phyloP scores from a whole-genome alignment of 2,888 invertebrate genomes.

The Hanleya hanleyi region DNA sequence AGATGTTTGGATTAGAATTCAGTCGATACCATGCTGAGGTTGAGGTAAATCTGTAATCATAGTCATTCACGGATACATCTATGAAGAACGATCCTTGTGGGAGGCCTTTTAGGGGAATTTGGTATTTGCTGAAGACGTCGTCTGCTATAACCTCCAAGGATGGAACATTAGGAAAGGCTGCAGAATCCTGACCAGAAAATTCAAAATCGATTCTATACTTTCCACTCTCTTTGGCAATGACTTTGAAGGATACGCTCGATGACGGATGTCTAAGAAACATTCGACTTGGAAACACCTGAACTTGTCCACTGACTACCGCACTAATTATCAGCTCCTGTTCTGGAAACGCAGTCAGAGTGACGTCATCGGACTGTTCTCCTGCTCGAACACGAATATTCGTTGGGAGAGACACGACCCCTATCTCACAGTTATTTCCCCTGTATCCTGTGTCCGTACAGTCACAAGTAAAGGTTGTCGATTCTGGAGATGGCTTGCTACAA shows the following conservation, averaged over 20 bases:
- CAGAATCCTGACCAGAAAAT: background rate
- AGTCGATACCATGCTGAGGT: constrained; percentile 5
- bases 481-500: background rate
- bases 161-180: background rate
- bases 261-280: background rate
- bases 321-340: background rate
- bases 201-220: background rate
- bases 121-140: constrained; percentile 8
- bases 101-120: background rate
- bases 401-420: background rate
- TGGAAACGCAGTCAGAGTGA: background rate
- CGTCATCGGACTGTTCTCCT: background rate
- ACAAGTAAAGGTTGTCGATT: background rate
- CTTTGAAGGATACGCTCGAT: background rate
- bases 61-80: background rate
- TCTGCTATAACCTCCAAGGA: background rate
- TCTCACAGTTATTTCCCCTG: constrained; percentile 1
- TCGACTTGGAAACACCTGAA: background rate
- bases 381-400: background rate
- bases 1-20: background rate
- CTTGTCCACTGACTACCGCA: background rate
- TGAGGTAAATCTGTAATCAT: background rate
- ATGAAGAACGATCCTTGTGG: background rate
- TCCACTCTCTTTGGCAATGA: background rate
- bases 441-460: constrained; percentile 1